These are phyloP conservation scores for Athetis lepigone DNA, from an alignment of 2,888 invertebrate genomes.

Conservation along the genomic window DNA sequence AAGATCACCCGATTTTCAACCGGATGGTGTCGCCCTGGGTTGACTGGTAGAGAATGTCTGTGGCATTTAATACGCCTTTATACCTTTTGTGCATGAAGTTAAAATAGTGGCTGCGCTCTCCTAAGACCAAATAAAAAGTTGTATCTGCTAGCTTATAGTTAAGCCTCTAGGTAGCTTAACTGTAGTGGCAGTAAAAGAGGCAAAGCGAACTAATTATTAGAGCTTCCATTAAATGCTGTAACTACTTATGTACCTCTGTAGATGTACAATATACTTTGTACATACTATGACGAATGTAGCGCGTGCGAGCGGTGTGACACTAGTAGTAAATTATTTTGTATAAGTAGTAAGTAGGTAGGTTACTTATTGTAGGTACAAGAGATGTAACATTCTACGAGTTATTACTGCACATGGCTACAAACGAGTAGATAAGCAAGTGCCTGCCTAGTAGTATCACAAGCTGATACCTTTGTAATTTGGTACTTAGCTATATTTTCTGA, in stretches of 20 bases:
- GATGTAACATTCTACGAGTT: constrained; percentile 48
- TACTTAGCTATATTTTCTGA: neutral
- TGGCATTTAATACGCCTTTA: no score
- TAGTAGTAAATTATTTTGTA: constrained; percentile 39
- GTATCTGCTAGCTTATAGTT: no score
- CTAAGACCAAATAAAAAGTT: no score
- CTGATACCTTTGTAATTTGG: constrained; percentile 5
- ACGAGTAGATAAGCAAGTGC: constrained; percentile 33
- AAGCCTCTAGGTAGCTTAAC: no score
- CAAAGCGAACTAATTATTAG: neutral
- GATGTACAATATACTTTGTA: no score
- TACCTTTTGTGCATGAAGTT: no score
- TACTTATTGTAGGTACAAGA: constrained; percentile 18
- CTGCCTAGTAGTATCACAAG: constrained; percentile 7
- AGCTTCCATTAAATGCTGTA: no score
- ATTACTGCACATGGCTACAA: constrained; percentile 43
- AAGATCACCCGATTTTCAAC: no score
- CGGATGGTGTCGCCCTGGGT: no score
- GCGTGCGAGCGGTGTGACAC: constrained; percentile 17
- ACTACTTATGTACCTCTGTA: constrained; percentile 1
- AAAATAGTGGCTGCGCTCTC: no score
- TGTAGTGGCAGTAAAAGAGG: no score
- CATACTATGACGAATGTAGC: constrained; percentile 7
- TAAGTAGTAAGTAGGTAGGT: neutral
- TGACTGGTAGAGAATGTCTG: no score